Evolutionary conservation across 1,140 invertebrate genomes (phyloP), one percentile per base, ranked within the genome.

Genomic region (Lepidurus apus): DNA sequence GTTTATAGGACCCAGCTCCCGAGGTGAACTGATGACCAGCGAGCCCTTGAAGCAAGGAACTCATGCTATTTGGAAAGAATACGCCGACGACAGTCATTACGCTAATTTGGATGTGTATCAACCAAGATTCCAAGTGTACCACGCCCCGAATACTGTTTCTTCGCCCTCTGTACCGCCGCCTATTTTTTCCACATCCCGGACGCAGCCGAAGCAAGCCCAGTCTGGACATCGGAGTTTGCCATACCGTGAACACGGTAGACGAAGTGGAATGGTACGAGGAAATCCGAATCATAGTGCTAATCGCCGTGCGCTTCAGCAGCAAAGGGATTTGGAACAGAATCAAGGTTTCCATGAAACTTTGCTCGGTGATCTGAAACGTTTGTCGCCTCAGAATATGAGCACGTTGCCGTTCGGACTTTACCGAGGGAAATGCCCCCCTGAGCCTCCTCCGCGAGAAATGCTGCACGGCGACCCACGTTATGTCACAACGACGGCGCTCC

Each of bases 401-500:
- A 65, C 53, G 53, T 21, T 65, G 5, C 53, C 53, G 53, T 21
- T 65, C 73, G 74, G 74, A 43, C 78, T 79, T 8, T 79, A 79
- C 74, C 73, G 78, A 24, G 78, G 78, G 10, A 75, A 43, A 6
- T 79, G 78, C 21, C 78, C 78, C n/a, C 78, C 78, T 10, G 78
- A 79, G 34, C 26, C 45, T 7, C 78, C 78, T 10, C 78, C 78
- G 42, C 17, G 21, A 24, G 73, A 65, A 3, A 21, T 21, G 17
- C 21, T 17, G 53, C 53, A 65, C n/a, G n/a, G 21, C 13, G 53
- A 65, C 53, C 53, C 53, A 65, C 53, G 53, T 21, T 65, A 65
- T 21, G 53, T 65, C 53, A 65, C 53, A 21, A 21, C 53, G 17
- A 21, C 8, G 21, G 53, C 21, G 8, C 17, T 21, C 17, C 17